Evolutionary conservation across 2,797 vertebrate species (phyloP), one percentile per base, ranked within the genome.

Genomic region (Ctenopoma multispine): DNA sequence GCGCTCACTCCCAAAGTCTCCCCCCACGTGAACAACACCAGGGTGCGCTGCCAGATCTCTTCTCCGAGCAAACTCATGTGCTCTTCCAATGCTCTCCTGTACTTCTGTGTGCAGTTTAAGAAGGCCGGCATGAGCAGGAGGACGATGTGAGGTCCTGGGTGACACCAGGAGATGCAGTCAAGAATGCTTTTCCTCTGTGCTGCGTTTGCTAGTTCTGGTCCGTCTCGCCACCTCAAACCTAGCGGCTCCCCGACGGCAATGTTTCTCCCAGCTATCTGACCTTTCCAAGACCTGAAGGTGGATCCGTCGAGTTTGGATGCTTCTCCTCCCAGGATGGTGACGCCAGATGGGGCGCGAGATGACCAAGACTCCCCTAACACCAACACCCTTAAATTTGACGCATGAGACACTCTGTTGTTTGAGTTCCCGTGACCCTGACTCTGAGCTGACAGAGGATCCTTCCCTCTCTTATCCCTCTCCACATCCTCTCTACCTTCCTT

Each of bases 351-450:
- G 29, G 72, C 79, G 20, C 58, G 59, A 1, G 86, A 58, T 1
- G 93, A 93, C 92, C 92, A 91, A 4, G 86, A 69, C 83, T 94
- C 93, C n/a, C 91, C 89, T 7, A 95, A 63, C 29, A 95, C 69
- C 75, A 93, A 36, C 48, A 95, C 69, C 44, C 79, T 92, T 34
- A 92, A 47, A 31, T 88, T 79, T 2, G 75, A 55, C n/a, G 38
- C 47, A 0, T 44, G 24, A 18, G 17, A 17, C 40, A 47, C 51
- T 63, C 55, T 75, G 79, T 36, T 53, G 64, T 76, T 68, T 24
- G 57, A 50, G 18, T 23, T 2, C 48, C 7, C 27, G 7, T 0
- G 53, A 38, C 43, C 34, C 17, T 31, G 64, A 70, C 63, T 43
- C 2, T 36, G 24, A 41, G 82, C 61, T 27, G 77, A 76, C 24